Evolutionary conservation across 2,888 invertebrate genomes (phyloP), one percentile per base, ranked within the genome.

Genomic region (Agrotis clavis): DNA sequence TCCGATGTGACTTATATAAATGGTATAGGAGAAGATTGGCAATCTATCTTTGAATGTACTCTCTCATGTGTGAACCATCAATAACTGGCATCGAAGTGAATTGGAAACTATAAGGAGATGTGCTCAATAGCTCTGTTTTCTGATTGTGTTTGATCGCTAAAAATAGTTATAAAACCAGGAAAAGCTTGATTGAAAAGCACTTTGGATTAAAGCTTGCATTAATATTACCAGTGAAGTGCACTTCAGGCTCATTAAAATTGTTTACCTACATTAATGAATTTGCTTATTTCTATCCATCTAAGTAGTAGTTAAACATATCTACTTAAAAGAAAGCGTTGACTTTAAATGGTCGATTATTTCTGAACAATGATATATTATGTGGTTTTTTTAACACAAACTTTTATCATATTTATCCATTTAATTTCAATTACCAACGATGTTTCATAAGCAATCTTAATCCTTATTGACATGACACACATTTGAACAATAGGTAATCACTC

Each of bases 391-490:
- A 56, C 30, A 1, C 19, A 41, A n/a, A 9, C 11, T 30, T 30
- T 35, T 35, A 57, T 18, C 16, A 11, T 25, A 21, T 51, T 62
- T 56, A n/a, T 57, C 6, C 25, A 35, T 65, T 30, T 62, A 25
- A 60, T 21, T 50, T 13, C 35, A 48, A 67, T 67, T 59, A 73
- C 14, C 4, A 60, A 48, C 6, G 16, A 57, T 35, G 11, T 59
- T 76, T 77, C 51, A 11, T 53, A 69, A 35, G 47, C 16, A 30
- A 62, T 14, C 35, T 25, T 56, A 68, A 69, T 74, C 57, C 25
- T n/a, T 41, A n/a, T 48, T 19, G 25, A 62, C 47, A 51, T 57
- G 61, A 47, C 50, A 30, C 11, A 56, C n/a, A 50, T 66, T 51
- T 50, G 9, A 51, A 19, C 21, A 74, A 50, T 14, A 18, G 25